Evolutionary conservation across 2,888 invertebrate species (phyloP).

Genomic region (Caenorhabditis sinica): DNA sequence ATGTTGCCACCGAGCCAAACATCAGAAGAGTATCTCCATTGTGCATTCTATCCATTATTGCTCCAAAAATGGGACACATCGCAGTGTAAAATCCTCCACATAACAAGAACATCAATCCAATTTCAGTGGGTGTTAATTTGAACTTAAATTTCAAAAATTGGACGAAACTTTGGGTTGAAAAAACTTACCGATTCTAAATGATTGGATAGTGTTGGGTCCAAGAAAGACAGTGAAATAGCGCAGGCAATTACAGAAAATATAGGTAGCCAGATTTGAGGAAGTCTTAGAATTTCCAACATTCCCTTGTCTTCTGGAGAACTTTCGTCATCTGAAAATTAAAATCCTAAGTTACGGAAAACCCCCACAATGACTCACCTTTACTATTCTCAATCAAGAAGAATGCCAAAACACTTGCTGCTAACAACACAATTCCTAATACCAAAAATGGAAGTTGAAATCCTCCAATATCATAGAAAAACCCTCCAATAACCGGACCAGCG

Average conservation of each 20-base stretch:
- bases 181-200: constrained; percentile 87
- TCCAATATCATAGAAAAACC: constrained; percentile 88
- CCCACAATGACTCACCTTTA: constrained; percentile 67
- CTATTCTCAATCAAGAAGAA: constrained; percentile 77
- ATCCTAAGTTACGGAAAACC: not conserved
- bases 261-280: constrained; percentile 81
- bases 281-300: constrained; percentile 80
- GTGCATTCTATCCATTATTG: constrained; percentile 78
- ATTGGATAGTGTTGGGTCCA: constrained; percentile 93
- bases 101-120: constrained; percentile 83
- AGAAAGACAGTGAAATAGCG: constrained; percentile 86
- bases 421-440: constrained; percentile 78
- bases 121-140: constrained; percentile 79
- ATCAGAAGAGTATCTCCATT: constrained; percentile 80
- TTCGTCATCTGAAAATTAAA: constrained; percentile 62
- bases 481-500: constrained; percentile 93
- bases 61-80: constrained; percentile 81
- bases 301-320: constrained; percentile 71
- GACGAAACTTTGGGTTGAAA: not conserved
- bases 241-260: constrained; percentile 81
- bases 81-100: constrained; percentile 83
- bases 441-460: constrained; percentile 80
- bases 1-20: constrained; percentile 79
- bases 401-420: constrained; percentile 77
- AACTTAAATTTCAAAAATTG: constrained; percentile 72